phyloP scores from a whole-genome alignment of 2,888 invertebrate genomes.

The Eremobia ochroleuca region DNA sequence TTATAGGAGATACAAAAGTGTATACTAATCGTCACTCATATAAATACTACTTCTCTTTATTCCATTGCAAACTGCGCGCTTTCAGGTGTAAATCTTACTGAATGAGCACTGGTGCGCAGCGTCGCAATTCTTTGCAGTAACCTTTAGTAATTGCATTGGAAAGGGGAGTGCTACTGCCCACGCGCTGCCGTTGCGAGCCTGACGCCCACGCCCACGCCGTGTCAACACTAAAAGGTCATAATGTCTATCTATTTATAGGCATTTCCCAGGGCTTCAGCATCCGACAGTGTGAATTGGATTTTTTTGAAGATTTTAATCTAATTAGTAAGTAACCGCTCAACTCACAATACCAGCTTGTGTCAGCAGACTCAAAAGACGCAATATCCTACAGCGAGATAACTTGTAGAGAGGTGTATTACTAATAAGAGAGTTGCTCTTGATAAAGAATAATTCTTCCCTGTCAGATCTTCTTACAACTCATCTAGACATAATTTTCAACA shows the following conservation, averaged over 20 bases:
- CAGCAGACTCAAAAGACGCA: background rate
- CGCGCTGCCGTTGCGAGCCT: constrained; percentile 16
- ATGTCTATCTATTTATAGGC: constrained; percentile 35
- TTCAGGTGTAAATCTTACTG: background rate
- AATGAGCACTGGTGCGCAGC: background rate
- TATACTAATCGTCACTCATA: background rate
- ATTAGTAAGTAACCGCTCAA: background rate
- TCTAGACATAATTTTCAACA: background rate
- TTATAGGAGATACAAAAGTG: background rate
- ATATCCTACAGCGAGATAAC: background rate
- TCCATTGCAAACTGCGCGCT: constrained; percentile 4
- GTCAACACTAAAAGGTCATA: constrained; percentile 25
- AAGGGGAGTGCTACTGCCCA: constrained; percentile 32
- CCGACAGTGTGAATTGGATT: background rate
- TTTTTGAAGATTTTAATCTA: background rate
- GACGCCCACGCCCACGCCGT: constrained; percentile 18
- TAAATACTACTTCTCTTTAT: background rate
- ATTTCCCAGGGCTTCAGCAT: constrained; percentile 10
- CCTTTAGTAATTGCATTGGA: constrained; percentile 34
- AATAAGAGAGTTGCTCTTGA: background rate
- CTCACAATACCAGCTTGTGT: background rate
- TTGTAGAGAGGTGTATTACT: background rate
- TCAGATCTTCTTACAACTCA: background rate
- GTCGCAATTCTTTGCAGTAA: constrained; percentile 1
- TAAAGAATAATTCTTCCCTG: background rate